Conservation (phyloP, 2,797 vertebrate species). For the Tinamus major region DNA sequence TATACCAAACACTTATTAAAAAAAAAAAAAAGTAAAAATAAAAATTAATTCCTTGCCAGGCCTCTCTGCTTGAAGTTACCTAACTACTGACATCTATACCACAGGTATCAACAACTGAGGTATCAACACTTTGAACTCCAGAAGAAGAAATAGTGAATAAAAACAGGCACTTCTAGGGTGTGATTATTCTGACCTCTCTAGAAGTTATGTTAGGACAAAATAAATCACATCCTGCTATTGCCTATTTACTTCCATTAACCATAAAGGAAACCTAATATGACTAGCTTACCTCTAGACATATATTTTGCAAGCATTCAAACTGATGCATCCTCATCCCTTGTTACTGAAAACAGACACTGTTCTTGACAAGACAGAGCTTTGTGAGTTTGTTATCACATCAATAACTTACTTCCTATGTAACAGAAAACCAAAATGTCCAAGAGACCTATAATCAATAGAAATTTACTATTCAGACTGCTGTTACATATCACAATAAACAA, state of each 20-base stretch:
- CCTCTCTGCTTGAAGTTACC: background rate
- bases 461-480: background rate
- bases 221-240: background rate
- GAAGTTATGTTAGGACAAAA: background rate
- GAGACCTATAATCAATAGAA: background rate
- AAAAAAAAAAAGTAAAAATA: background rate
- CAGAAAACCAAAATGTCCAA: background rate
- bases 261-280: background rate
- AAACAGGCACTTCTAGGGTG: background rate
- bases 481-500: background rate
- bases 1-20: background rate
- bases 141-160: constrained; percentile 11
- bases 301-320: background rate
- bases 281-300: background rate
- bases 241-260: background rate
- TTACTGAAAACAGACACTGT: background rate
- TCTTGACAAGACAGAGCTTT: background rate
- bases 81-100: constrained; percentile 3
- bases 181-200: constrained; percentile 42
- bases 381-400: background rate
- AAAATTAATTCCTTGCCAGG: background rate
- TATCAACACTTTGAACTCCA: constrained; percentile 15
- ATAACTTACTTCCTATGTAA: background rate
- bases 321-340: background rate
- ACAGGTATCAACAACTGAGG: constrained; percentile 11